Base-by-base conservation (phyloP, 2,888 invertebrate species). In the Lordiphosa andalusiaca region DNA sequence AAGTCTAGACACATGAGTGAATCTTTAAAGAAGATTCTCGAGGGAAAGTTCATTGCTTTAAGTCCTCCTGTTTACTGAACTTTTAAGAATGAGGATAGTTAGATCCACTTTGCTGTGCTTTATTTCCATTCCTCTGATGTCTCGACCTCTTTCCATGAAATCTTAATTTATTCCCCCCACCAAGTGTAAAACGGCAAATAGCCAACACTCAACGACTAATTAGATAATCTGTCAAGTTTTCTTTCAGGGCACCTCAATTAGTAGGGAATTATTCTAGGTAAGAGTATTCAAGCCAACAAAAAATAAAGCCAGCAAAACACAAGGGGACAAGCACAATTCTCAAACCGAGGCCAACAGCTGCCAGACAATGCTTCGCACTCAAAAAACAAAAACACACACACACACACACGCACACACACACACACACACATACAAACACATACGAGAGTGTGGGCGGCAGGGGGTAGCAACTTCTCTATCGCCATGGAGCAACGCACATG, bases 341-440 rank as follows among this genome's bases (percentile, higher is more conserved):
- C 73, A 77, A 83, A 72, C 70, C 59, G 58, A 67, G 81, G 65
- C 66, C 65, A 49, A 42, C 50, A 66, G 65, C 74, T 67, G 78
- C 53, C 51, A 73, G 52, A 74, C 65, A 71, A 67, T 71, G 65
- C 74, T 65, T 59, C 60, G 60, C 62, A 66, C 44, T 35, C 53
- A 63, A 52, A 58, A 40, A 51, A 60, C 23, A 2, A 25, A 5
- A 25, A 25, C 5, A 25, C 3, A 30, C 6, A 30, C 6, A 25
- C 25, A 7, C 3, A 30, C 6, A 30, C 6, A 25, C 25, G 2
- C 25, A 30, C 30, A 30, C 30, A 30, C 30, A 30, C 30, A 10
- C 10, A 30, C 1, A 30, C 1, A 9, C 58, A 58, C 53, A 58
- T 54, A 53, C 50, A 55, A 35, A 42, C 60, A 41, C 7, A 23